Conservation (phyloP, 2,888 invertebrate genomes). For the Drosophila multiciliata region DNA sequence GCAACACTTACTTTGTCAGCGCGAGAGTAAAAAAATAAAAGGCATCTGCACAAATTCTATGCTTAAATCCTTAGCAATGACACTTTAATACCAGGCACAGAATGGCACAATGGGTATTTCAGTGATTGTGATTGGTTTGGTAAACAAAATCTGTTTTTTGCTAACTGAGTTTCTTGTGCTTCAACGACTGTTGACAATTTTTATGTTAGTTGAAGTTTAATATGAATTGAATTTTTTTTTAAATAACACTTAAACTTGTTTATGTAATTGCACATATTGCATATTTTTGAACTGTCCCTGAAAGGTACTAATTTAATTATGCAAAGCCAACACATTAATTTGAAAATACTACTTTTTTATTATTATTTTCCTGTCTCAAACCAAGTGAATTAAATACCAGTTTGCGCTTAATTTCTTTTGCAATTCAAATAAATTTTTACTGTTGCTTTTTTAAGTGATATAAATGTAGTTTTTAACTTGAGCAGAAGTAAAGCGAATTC, state of each 20-base stretch:
- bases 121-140: background rate
- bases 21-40: conserved; percentile 16
- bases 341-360: no score
- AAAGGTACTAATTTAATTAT: no score
- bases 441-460: background rate
- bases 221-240: background rate
- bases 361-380: no score
- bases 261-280: background rate
- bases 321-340: no score
- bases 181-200: background rate
- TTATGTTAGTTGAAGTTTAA: background rate
- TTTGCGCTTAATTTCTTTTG: background rate
- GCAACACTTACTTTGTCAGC: conserved; percentile 71
- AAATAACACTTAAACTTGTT: background rate
- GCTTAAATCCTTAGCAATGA: conserved; percentile 44
- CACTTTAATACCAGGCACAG: conserved; percentile 21
- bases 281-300: background rate
- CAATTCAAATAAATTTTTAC: background rate
- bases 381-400: no score
- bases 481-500: background rate
- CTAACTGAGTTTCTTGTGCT: background rate
- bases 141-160: background rate
- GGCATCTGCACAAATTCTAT: conserved; percentile 44
- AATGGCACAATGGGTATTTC: background rate
- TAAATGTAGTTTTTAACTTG: background rate